Conservation (phyloP, 1,140 invertebrate species). For the Drosophila yakuba region DNA sequence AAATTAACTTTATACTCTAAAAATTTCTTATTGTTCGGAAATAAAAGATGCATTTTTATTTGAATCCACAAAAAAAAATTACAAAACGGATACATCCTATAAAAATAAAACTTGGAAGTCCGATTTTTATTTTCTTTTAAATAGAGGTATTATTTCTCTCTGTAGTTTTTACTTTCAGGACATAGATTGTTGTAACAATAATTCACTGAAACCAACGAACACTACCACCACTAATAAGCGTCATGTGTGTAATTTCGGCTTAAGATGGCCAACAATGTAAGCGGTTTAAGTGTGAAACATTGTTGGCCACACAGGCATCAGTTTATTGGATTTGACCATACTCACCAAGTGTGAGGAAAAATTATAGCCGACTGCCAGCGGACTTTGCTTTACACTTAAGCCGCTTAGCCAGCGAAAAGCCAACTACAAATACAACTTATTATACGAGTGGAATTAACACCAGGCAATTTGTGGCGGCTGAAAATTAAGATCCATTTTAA, state of each 20-base stretch:
- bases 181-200: slow-evolving; percentile 37
- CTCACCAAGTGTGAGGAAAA: slow-evolving; percentile 9
- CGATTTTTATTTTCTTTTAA: no score
- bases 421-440: slow-evolving; percentile 29
- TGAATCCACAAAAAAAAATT: no score
- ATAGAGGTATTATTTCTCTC: neutral
- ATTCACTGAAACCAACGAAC: slow-evolving; percentile 23
- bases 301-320: slow-evolving; percentile 9
- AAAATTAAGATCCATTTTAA: slow-evolving; percentile 27
- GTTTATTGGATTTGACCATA: slow-evolving; percentile 41
- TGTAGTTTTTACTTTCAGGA: slow-evolving; percentile 7
- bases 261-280: slow-evolving; percentile 50
- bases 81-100: no score
- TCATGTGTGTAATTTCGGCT: slow-evolving; percentile 56
- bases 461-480: slow-evolving; percentile 13
- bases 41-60: neutral
- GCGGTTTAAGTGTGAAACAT: slow-evolving; percentile 57
- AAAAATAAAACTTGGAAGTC: no score
- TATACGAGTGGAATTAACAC: slow-evolving; percentile 17
- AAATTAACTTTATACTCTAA: no score
- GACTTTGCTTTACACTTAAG: slow-evolving; percentile 21
- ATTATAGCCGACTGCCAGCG: slow-evolving; percentile 6
- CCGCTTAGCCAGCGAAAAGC: slow-evolving; percentile 26
- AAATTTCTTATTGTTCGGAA: neutral
- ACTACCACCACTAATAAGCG: slow-evolving; percentile 20